These are phyloP conservation scores for Sinocyclocheilus anophthalmus DNA, from an alignment of 2,113 vertebrate species.

Conservation along the genomic window DNA sequence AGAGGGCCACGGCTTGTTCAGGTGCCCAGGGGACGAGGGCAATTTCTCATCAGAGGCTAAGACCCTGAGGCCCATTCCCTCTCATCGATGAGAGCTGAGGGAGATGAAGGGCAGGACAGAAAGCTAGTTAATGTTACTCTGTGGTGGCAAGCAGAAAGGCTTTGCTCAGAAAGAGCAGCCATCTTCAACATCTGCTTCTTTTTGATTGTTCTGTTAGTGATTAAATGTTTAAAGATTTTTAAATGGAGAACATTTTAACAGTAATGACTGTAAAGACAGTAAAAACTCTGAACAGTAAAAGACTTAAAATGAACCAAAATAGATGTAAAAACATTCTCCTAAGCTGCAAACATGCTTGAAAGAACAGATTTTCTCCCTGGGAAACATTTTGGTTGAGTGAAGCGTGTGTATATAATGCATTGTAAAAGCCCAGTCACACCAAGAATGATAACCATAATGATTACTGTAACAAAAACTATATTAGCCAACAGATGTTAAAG, in stretches of 20 bases:
- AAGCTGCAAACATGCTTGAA: too few species aligned
- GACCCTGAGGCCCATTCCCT: constrained; percentile 38
- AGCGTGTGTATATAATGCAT: too few species aligned
- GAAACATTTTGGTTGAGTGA: not conserved
- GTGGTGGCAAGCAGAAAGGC: not conserved
- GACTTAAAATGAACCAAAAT: not conserved
- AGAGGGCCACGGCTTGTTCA: constrained; percentile 52
- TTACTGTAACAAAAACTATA: too few species aligned
- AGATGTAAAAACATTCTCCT: too few species aligned
- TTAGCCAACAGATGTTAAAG: too few species aligned
- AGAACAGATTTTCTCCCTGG: not conserved
- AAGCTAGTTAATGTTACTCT: constrained; percentile 6
- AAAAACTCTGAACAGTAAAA: not conserved
- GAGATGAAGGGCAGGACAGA: constrained; percentile 36
- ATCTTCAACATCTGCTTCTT: constrained; percentile 3
- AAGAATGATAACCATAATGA: too few species aligned
- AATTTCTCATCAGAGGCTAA: constrained; percentile 52
- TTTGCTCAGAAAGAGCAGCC: too few species aligned
- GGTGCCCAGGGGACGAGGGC: constrained; percentile 36
- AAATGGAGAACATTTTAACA: not conserved
- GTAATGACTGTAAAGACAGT: not conserved
- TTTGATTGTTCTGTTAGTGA: constrained; percentile 9
- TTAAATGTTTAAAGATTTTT: not conserved
- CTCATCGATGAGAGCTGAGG: constrained; percentile 38
- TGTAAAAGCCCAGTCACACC: too few species aligned